These are phyloP conservation scores for Mus spretus DNA, from an alignment of 2,797 vertebrate genomes.

Conservation along the genomic window DNA sequence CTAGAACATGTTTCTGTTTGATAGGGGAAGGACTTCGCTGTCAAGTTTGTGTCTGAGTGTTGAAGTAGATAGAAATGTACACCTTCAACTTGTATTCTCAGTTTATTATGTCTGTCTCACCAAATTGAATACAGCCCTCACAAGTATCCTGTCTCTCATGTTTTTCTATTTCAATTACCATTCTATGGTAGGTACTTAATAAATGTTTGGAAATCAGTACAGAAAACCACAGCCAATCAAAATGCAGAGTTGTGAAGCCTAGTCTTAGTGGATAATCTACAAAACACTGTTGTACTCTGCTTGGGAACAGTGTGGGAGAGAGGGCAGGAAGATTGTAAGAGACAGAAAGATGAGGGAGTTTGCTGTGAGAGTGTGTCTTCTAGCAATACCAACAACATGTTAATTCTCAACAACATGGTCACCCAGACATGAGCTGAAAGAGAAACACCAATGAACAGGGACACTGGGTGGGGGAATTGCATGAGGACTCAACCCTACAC, in stretches of 20 bases:
- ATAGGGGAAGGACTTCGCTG: not conserved
- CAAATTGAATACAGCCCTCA: not conserved
- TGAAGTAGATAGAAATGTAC: not conserved
- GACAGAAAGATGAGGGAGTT: not conserved
- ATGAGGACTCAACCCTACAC: not conserved
- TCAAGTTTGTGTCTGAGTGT: not conserved
- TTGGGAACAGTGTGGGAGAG: not conserved
- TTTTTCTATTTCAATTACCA: conserved; percentile 6
- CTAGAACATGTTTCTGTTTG: not conserved
- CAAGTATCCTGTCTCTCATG: not conserved
- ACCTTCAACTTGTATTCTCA: conserved; percentile 26
- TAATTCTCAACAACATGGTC: not conserved
- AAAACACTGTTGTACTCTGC: not conserved
- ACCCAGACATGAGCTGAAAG: not conserved
- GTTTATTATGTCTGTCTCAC: not conserved
- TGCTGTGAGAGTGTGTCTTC: not conserved
- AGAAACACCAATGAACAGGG: not conserved
- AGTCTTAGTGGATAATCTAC: not conserved
- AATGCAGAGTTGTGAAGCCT: not conserved
- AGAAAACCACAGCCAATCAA: not conserved
- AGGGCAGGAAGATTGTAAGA: not conserved
- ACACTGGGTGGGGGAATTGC: not conserved
- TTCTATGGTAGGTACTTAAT: not conserved
- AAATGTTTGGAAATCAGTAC: not conserved
- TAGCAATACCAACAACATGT: not conserved